These are phyloP conservation scores for Rhinichthys osculus DNA, from an alignment of 2,797 vertebrate genomes.

Conservation along the genomic window DNA sequence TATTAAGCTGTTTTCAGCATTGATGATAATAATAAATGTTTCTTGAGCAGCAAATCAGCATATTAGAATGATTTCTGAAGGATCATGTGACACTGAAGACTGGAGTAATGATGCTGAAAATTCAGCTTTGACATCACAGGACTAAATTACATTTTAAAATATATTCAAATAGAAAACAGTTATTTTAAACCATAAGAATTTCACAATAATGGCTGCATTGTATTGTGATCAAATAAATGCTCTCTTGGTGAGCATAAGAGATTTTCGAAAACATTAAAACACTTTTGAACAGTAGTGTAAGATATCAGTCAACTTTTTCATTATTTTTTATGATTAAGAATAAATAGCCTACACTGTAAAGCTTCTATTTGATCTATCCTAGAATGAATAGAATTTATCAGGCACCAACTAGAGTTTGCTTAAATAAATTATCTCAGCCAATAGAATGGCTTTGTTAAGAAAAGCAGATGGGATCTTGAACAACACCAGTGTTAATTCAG, in stretches of 20 bases:
- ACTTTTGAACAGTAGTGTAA: background rate
- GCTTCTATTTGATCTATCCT: background rate
- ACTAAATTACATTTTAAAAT: background rate
- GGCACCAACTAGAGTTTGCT: background rate
- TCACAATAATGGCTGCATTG: background rate
- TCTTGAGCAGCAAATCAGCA: too few species aligned
- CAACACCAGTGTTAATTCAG: background rate
- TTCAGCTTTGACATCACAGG: background rate
- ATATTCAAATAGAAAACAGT: background rate
- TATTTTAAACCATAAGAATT: background rate
- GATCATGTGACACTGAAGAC: too few species aligned
- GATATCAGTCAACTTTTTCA: too few species aligned
- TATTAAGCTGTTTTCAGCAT: background rate
- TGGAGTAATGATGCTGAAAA: background rate
- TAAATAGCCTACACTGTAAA: background rate
- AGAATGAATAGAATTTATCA: background rate
- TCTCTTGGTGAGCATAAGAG: background rate
- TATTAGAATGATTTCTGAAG: too few species aligned
- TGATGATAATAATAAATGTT: too few species aligned
- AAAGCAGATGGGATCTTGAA: background rate
- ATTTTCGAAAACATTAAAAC: background rate
- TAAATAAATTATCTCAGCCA: background rate
- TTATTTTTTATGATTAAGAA: background rate
- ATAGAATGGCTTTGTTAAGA: background rate
- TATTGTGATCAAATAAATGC: background rate